Evolutionary conservation across 2,113 vertebrate genomes (phyloP).

Genomic region (Larimichthys polyactis): DNA sequence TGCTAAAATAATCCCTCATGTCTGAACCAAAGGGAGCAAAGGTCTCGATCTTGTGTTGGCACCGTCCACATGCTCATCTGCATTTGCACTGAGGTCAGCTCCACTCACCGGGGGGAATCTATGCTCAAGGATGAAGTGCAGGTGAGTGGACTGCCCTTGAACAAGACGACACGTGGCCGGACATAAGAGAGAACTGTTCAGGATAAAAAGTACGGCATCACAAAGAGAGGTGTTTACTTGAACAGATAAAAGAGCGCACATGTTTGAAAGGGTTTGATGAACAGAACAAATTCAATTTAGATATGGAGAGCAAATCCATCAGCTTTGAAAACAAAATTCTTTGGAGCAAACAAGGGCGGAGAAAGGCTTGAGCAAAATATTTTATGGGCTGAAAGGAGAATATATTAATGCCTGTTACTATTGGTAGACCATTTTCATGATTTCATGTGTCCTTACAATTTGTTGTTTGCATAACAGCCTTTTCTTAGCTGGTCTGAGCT

Average conservation of each 20-base stretch:
- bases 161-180: constrained; percentile 39
- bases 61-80: constrained; percentile 70
- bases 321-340: constrained; percentile 12
- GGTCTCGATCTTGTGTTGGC: constrained; percentile 69
- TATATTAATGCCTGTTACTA: constrained; percentile 4
- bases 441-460: neutral
- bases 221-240: constrained; percentile 44
- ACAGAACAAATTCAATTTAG: constrained; percentile 63
- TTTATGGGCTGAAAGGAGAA: constrained; percentile 15
- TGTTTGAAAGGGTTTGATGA: constrained; percentile 57
- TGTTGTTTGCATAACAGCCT: neutral
- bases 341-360: constrained; percentile 9
- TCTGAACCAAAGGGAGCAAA: constrained; percentile 67
- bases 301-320: constrained; percentile 19
- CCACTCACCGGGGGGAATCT: constrained; percentile 39
- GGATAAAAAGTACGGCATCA: constrained; percentile 6
- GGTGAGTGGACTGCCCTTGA: constrained; percentile 73
- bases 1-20: constrained; percentile 65
- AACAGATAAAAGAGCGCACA: constrained; percentile 31
- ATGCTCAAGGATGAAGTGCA: constrained; percentile 59
- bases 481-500: neutral
- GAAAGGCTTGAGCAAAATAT: constrained; percentile 7
- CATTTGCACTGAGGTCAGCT: constrained; percentile 78
- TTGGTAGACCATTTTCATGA: neutral
- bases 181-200: constrained; percentile 48